phyloP scores from a whole-genome alignment of 1,140 invertebrate genomes.

The Triops longicaudatus region DNA sequence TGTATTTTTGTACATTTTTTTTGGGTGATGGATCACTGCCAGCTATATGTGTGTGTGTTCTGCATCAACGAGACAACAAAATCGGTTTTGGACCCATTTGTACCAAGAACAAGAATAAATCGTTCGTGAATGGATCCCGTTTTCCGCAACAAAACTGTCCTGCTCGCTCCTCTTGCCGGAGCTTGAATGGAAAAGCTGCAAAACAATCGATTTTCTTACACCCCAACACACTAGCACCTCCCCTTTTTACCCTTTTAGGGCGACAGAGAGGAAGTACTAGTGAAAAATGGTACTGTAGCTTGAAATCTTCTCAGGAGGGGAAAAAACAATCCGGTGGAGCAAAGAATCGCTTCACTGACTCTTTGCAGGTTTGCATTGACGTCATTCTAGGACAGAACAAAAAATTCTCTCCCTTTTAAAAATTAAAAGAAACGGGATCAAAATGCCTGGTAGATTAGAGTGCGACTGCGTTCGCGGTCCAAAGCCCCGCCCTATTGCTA shows the following conservation, averaged over 20 bases:
- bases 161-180: not conserved
- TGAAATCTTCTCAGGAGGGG: not conserved
- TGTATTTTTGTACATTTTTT: not conserved
- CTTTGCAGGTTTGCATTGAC: constrained; percentile 2
- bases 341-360: not conserved
- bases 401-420: not conserved
- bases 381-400: not conserved
- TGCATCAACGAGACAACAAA: not conserved
- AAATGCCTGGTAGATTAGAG: not conserved
- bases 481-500: not conserved
- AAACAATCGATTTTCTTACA: not conserved
- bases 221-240: not conserved
- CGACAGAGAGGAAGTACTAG: not conserved
- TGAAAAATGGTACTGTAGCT: not conserved
- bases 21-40: constrained; percentile 13
- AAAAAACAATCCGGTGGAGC: not conserved
- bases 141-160: too few relatives aligned
- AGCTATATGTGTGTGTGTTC: not conserved
- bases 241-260: not conserved
- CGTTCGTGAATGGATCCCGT: not conserved
- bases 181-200: not conserved
- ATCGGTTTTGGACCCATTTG: not conserved
- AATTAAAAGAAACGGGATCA: too few relatives aligned
- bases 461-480: not conserved
- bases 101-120: not conserved